Base-by-base conservation (phyloP, 2,113 vertebrate species). In the Ictalurus punctatus region DNA sequence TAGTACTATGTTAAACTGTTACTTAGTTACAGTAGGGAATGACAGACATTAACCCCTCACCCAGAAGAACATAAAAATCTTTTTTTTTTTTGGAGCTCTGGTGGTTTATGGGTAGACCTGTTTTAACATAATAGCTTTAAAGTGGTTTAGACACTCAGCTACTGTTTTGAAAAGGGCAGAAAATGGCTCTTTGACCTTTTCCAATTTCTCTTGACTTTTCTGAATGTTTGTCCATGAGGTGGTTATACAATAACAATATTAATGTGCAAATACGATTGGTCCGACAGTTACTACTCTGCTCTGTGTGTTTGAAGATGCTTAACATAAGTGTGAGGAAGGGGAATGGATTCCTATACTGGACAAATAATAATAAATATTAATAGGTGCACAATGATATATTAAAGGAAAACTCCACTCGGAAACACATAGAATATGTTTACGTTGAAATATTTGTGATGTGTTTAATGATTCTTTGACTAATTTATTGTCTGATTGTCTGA, bases 1-100 rank as follows among this genome's bases (percentile, higher is more conserved):
- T 48, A 63, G 65, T 73, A 44, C 71, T 86, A 16, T 90, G 67
- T 83, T 89, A 23, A 40, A 67, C 48, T 87, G 81, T 89, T 63
- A 82, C 83, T 82, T 85, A 74, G 37, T 10, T 44, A 71, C 52
- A 81, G 30, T 12, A 52, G 19, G 37, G n/a, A n/a, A 63, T 30
- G 71, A 76, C 30, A 84, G 61, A 79, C 34, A 80, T 80, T 87
- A 40, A 73, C 59, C 56, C 56, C 76, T 90, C 83, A 85, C 4
- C 30, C 44, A 71, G 27, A 71, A 17, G 7, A 85, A 85, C 13
- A 85, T 3, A 82, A 30, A 84, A 67, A 84, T 13, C 13, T 25
- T n/a, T 6, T 76, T 23, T 17, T 23, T 40, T 37, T 59, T 83
- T 54, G 6, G 30, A 63, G 58, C 6, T 63, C 13, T 27, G 3